Percentiles rank a stretch among this genome's conserved stretches.
phyloP scores from a whole-genome alignment of 2,888 invertebrate genomes.

The Diploptera punctata region DNA sequence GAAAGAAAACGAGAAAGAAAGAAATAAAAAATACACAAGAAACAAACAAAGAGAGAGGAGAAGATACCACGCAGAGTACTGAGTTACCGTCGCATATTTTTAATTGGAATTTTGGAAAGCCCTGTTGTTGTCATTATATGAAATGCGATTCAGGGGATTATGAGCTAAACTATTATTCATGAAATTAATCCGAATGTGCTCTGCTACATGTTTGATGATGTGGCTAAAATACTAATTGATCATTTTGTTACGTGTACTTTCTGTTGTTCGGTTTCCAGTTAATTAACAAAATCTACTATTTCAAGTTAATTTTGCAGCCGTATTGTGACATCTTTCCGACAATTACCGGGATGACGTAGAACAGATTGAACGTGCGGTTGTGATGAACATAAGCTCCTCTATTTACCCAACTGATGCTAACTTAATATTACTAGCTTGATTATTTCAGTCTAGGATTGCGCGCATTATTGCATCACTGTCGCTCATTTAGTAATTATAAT shows the following conservation, averaged over 20 bases:
- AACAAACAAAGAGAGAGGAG: too few relatives aligned
- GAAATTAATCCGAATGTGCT: background rate
- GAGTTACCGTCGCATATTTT: background rate
- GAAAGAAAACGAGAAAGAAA: too few relatives aligned
- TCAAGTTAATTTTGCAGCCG: constrained; percentile 8
- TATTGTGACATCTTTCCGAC: background rate
- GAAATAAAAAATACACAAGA: too few relatives aligned
- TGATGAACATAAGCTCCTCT: too few relatives aligned
- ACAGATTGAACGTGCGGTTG: too few relatives aligned
- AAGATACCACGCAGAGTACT: background rate
- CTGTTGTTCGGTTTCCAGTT: background rate
- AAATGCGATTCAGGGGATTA: background rate
- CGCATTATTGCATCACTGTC: too few relatives aligned
- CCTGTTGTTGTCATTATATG: background rate
- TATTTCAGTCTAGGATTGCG: too few relatives aligned
- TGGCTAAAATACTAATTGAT: background rate
- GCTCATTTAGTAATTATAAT: too few relatives aligned
- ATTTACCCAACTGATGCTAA: too few relatives aligned
- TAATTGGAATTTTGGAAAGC: background rate
- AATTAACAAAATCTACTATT: background rate
- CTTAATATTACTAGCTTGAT: too few relatives aligned
- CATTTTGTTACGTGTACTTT: background rate
- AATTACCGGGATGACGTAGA: background rate
- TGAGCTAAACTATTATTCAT: constrained; percentile 3
- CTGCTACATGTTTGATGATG: background rate